A percentile compares a stretch with the other conserved stretches of the same genome.
These are phyloP conservation scores for Microtus richardsoni DNA, from an alignment of 2,113 vertebrate species.

Conservation along the genomic window DNA sequence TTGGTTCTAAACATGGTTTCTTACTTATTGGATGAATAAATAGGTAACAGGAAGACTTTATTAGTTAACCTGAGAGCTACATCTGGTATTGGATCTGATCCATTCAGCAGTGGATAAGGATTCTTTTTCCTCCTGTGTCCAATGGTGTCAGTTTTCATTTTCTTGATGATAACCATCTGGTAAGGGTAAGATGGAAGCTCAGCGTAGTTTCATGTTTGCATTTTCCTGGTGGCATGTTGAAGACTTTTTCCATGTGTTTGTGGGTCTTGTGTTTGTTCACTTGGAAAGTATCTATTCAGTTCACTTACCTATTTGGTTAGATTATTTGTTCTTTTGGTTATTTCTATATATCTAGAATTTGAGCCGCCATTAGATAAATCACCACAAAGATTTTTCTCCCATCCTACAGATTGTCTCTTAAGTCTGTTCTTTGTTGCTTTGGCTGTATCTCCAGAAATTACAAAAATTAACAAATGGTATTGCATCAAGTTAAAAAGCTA, in stretches of 20 bases:
- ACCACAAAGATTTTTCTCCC: background rate
- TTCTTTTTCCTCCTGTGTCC: background rate
- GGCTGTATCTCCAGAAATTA: background rate
- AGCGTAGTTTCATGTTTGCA: background rate
- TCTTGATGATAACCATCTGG: background rate
- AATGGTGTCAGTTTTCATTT: background rate
- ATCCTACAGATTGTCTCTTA: background rate
- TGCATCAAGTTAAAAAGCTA: background rate
- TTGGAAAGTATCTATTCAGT: background rate
- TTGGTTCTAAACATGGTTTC: background rate
- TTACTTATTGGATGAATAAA: background rate
- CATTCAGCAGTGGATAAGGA: background rate
- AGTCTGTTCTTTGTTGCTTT: background rate
- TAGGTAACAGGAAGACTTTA: background rate
- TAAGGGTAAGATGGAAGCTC: background rate
- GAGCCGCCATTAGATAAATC: background rate
- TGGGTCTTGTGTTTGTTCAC: background rate
- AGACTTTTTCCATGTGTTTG: background rate
- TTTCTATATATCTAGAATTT: background rate
- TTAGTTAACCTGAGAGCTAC: background rate
- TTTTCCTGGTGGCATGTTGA: background rate
- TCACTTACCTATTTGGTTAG: background rate
- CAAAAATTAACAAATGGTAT: background rate
- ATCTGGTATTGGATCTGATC: background rate
- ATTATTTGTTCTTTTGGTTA: background rate